Evolutionary conservation across 2,797 vertebrate species (phyloP), one percentile per base, ranked within the genome.

Genomic region (Sarcoramphus papa): DNA sequence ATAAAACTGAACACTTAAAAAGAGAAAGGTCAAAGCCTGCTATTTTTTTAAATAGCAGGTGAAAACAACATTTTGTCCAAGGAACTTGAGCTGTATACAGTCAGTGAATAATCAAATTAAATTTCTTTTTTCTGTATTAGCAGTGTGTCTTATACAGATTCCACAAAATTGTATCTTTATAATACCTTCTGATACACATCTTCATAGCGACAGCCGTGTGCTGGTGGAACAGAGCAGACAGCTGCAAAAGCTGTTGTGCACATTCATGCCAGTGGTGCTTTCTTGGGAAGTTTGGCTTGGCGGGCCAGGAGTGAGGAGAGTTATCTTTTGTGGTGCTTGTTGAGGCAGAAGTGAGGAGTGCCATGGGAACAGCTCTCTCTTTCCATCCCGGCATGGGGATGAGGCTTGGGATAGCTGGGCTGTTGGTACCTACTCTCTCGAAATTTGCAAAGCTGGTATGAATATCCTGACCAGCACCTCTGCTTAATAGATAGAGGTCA

Each of bases 11-110:
- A 59, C 1, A 0, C 37, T 72, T 85, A 33, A 50, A 93, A 81
- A 80, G 51, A 73, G 41, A 67, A 85, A 82, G 64, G 90, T 93
- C 83, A 78, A 88, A 75, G 10, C 24, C 67, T 88, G 62, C 28
- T 83, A 28, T 95, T 95, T 92, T 94, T 96, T 92, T 83, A 68
- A 93, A 88, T 57, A 94, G 59, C 67, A 88, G 50, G n/a, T 90
- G 69, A 82, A 93, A 94, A 85, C 56, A 85, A 43, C 15, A 69
- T 84, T 91, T 92, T 88, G 27, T 60, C 70, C n/a, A 18, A 90
- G n/a, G 33, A 53, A 91, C 40, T 56, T 64, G 59, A 82, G 77
- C 90, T 88, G 20, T 73, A 94, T 85, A 40, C 16, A 45, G 33
- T 81, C 73, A 77, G 24, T 82, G 31, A 85, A 85, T 77, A 79